Conservation (phyloP, 2,113 vertebrate genomes). For the Thalassoma bifasciatum region DNA sequence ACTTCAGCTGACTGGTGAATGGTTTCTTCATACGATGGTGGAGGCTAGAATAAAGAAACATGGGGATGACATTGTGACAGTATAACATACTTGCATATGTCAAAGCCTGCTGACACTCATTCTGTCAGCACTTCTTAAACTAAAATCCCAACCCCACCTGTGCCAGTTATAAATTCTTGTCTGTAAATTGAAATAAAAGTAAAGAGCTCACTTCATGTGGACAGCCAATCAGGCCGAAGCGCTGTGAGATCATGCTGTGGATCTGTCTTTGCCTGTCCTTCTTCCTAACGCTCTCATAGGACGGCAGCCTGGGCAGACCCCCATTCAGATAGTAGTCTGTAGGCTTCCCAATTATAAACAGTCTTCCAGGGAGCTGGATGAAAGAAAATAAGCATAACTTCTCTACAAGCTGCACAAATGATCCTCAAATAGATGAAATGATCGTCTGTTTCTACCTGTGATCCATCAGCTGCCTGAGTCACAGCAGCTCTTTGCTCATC, state of each 20-base stretch:
- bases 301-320: slow-evolving; percentile 65
- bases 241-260: slow-evolving; percentile 71
- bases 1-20: slow-evolving; percentile 63
- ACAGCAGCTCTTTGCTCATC: slow-evolving; percentile 1
- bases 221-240: slow-evolving; percentile 71
- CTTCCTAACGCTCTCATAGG: slow-evolving; percentile 77
- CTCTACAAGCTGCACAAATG: background rate
- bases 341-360: slow-evolving; percentile 72
- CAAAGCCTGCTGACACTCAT: too few species aligned
- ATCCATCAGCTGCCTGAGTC: slow-evolving; percentile 14
- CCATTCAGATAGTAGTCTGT: slow-evolving; percentile 73
- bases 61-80: too few species aligned
- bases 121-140: too few species aligned
- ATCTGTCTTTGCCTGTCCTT: slow-evolving; percentile 78
- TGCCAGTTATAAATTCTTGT: too few species aligned
- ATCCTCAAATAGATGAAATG: background rate
- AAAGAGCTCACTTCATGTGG: slow-evolving; percentile 64
- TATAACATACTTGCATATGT: too few species aligned
- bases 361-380: slow-evolving; percentile 52
- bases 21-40: slow-evolving; percentile 81
- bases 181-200: too few species aligned
- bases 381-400: background rate
- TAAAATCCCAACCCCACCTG: too few species aligned
- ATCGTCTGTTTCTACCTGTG: slow-evolving; percentile 29
- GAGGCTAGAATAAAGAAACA: slow-evolving; percentile 62